Percentiles rank a stretch among this genome's conserved stretches.
Evolutionary conservation across 2,113 vertebrate genomes (phyloP).

Genomic region (Lepisosteus osseus): DNA sequence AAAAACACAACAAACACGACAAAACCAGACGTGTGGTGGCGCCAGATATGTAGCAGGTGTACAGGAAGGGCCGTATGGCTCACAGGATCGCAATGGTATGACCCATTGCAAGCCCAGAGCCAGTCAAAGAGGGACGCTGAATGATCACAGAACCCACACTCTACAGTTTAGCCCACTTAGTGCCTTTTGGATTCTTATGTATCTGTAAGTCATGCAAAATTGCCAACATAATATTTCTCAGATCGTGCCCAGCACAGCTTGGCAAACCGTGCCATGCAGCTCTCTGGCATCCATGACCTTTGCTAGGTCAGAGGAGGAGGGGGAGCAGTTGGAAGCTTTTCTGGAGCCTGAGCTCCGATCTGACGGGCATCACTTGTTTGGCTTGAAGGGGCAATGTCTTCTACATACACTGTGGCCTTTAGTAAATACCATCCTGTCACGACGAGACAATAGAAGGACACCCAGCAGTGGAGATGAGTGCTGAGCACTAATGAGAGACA

Average conservation of each 20-base stretch:
- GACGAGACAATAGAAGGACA: not conserved
- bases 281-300: not conserved
- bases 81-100: no score
- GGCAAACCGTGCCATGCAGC: not conserved
- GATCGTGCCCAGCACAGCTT: not conserved
- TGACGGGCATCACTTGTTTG: not conserved
- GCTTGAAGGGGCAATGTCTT: constrained; percentile 1
- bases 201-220: no score
- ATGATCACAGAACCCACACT: no score
- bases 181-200: no score
- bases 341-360: not conserved
- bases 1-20: no score
- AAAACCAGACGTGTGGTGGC: no score
- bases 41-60: no score
- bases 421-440: constrained; percentile 12
- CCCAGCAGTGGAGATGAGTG: constrained; percentile 1
- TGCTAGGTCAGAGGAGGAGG: not conserved
- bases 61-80: no score
- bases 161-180: no score
- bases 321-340: not conserved
- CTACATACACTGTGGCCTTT: not conserved
- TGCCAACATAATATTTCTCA: no score
- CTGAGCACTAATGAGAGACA: constrained; percentile 5
- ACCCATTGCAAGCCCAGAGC: no score
- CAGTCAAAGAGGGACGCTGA: no score